phyloP scores from a whole-genome alignment of 2,888 invertebrate species.

The Agrotis segetum region DNA sequence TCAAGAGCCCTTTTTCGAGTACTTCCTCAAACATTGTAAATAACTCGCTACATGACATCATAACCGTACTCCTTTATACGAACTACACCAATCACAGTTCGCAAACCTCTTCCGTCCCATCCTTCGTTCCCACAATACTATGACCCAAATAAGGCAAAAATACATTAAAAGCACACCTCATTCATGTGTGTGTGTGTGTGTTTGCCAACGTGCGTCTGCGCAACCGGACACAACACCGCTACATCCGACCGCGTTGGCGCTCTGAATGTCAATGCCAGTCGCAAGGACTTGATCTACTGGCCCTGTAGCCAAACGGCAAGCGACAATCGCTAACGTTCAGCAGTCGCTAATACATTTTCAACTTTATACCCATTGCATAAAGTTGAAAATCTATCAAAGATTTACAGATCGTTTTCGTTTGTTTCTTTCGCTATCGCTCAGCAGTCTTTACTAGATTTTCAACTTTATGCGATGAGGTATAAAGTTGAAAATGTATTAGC shows the following conservation, averaged over 20 bases:
- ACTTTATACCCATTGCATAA: too few species aligned
- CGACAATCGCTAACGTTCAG: too few species aligned
- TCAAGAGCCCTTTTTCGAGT: too few species aligned
- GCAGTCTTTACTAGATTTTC: too few species aligned
- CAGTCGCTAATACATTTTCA: too few species aligned
- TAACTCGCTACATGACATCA: background rate
- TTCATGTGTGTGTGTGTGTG: constrained; percentile 18
- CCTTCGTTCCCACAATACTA: background rate
- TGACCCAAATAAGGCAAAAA: constrained; percentile 43
- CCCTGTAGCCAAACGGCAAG: too few species aligned
- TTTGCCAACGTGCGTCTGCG: constrained; percentile 36
- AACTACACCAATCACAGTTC: background rate
- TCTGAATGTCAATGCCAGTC: constrained; percentile 67
- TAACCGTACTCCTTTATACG: background rate
- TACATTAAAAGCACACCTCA: constrained; percentile 31
- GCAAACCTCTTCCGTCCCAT: constrained; percentile 1
- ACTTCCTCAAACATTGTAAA: too few species aligned
- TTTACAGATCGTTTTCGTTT: too few species aligned
- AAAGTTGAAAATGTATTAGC: too few species aligned
- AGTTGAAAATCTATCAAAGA: too few species aligned
- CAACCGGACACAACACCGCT: constrained; percentile 67
- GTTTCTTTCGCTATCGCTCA: too few species aligned
- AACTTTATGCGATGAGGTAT: too few species aligned
- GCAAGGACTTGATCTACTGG: constrained; percentile 61
- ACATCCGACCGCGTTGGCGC: constrained; percentile 58